Evolutionary conservation across 2,113 vertebrate species (phyloP).

Genomic region (Sterna hirundo): DNA sequence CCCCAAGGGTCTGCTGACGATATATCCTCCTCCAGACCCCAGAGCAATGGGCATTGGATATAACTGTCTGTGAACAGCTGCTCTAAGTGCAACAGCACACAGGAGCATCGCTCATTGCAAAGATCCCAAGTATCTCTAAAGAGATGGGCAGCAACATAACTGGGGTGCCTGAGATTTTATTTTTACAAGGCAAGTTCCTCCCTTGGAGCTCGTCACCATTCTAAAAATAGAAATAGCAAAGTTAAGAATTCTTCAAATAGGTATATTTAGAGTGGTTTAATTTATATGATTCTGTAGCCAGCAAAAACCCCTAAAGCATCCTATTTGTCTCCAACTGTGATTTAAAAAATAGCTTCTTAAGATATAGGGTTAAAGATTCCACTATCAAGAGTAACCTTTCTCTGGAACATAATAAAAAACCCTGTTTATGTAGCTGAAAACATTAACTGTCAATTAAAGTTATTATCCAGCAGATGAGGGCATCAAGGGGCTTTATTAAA

Average conservation of each 20-base stretch:
- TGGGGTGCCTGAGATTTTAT: neutral
- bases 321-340: neutral
- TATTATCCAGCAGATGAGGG: slow-evolving; percentile 5
- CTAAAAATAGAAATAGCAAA: neutral
- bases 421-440: neutral
- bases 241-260: neutral
- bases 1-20: neutral
- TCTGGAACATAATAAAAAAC: neutral
- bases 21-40: neutral
- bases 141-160: neutral
- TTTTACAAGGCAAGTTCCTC: neutral
- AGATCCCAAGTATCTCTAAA: neutral
- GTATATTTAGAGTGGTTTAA: neutral
- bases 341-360: neutral
- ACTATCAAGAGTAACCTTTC: neutral
- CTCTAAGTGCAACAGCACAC: neutral
- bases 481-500: slow-evolving; percentile 37
- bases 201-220: neutral
- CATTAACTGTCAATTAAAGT: slow-evolving; percentile 18
- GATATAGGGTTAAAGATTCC: neutral
- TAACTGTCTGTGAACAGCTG: neutral
- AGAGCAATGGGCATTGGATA: neutral
- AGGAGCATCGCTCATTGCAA: neutral
- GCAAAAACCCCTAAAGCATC: neutral
- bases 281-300: neutral